These are phyloP conservation scores for Cheilosia urbana DNA, from an alignment of 2,888 invertebrate genomes.

Conservation along the genomic window DNA sequence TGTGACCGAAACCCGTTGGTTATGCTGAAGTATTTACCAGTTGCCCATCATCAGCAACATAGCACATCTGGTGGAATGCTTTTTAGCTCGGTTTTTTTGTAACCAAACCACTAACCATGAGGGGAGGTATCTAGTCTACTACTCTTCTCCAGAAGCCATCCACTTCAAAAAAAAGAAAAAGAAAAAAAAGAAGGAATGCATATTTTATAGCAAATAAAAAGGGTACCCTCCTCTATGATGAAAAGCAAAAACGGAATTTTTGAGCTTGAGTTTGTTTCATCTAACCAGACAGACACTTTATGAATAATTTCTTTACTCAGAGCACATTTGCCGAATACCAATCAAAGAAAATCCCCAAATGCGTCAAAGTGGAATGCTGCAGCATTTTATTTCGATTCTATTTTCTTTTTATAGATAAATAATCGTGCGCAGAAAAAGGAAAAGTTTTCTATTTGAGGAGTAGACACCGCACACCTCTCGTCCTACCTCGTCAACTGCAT, in stretches of 20 bases:
- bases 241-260: too few relatives aligned
- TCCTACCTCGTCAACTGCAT: background rate
- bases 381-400: constrained; percentile 6
- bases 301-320: background rate
- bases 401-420: background rate
- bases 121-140: too few relatives aligned
- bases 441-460: constrained; percentile 31
- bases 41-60: background rate
- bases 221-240: too few relatives aligned
- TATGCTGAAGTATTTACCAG: background rate
- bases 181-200: too few relatives aligned
- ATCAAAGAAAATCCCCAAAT: background rate
- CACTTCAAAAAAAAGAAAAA: too few relatives aligned
- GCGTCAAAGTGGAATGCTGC: constrained; percentile 5
- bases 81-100: too few relatives aligned
- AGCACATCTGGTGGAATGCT: too few relatives aligned
- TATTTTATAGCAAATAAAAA: too few relatives aligned
- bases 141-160: too few relatives aligned
- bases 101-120: too few relatives aligned
- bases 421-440: background rate
- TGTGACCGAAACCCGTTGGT: background rate
- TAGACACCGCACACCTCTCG: constrained; percentile 11
- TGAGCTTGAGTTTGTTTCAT: too few relatives aligned
- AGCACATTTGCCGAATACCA: background rate
- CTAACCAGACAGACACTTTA: background rate